These are phyloP conservation scores for Heterocephalus glaber DNA, from an alignment of 2,113 vertebrate species.

Conservation along the genomic window DNA sequence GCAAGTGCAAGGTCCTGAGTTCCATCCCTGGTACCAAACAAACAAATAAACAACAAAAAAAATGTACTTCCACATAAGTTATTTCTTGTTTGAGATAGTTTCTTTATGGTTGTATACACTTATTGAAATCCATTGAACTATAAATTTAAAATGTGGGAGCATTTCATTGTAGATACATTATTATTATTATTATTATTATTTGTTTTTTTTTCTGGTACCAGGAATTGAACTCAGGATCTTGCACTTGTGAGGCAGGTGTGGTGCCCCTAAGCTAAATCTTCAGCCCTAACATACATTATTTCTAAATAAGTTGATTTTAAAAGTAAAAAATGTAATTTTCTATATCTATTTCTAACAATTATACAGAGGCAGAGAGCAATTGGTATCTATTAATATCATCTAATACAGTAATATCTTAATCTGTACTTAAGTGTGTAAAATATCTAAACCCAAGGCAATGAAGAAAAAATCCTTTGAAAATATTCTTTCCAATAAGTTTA, in stretches of 20 bases:
- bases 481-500: constrained; percentile 44
- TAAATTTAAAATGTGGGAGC: background rate
- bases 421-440: constrained; percentile 10
- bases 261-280: no score
- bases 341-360: constrained; percentile 12
- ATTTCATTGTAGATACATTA: background rate
- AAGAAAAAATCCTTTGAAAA: constrained; percentile 28
- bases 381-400: constrained; percentile 22
- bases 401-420: constrained; percentile 38
- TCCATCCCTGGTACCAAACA: no score
- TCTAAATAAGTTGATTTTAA: background rate
- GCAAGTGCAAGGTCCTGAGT: no score
- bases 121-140: background rate
- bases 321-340: background rate
- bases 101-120: background rate
- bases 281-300: background rate
- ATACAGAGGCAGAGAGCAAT: background rate
- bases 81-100: background rate
- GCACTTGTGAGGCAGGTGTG: no score
- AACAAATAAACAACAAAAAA: no score
- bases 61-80: background rate
- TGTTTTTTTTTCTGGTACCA: no score
- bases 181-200: background rate
- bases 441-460: constrained; percentile 30
- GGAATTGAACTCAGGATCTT: no score